Evolutionary conservation across 2,888 invertebrate genomes (phyloP), one percentile per base, ranked within the genome.

Genomic region (Xanthia togata): DNA sequence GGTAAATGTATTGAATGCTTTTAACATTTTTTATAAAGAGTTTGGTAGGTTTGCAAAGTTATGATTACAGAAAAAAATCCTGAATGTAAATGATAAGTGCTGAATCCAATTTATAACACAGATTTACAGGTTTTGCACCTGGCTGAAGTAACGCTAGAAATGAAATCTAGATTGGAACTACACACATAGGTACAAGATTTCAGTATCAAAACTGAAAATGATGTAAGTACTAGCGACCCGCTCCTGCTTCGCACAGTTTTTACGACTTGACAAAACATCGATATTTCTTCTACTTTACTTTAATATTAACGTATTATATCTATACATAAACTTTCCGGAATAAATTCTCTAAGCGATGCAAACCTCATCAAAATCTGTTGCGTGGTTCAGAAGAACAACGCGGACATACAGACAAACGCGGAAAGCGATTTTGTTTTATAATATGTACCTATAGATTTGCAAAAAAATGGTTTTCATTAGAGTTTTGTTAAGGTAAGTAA

Each of bases 1-100:
- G 73, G 72, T 78, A 60, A 78, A 84, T 73, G 44, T 50, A 64
- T 62, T 65, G 55, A 50, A 72, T 6, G 31, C 38, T 85, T 70
- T 64, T 62, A 74, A 60, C 55, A 72, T 85, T 84, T 60, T 20
- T 44, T 23, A 47, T 23, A 44, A 55, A 73, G 14, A 55, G 0
- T 57, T 53, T 17, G 6, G 35, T 35, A 55, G 47, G 11, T 50
- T 35, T 41, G 53, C 31, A 79, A 53, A 41, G 44, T 47, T 53
- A n/a, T 26, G 23, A 26, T n/a, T 5, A 23, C 2, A 44, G 20
- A 73, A 63, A 38, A 31, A 63, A 44, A 63, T 41, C 11, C 35
- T 38, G 5, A 55, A 26, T 47, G n/a, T 23, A 8, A 44, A 53
- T n/a, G 1, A 26, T 55, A 38, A 79, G n/a, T 71, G 38, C 72